Evolutionary conservation across 2,797 vertebrate species (phyloP).

Genomic region (Podarcis lilfordi): DNA sequence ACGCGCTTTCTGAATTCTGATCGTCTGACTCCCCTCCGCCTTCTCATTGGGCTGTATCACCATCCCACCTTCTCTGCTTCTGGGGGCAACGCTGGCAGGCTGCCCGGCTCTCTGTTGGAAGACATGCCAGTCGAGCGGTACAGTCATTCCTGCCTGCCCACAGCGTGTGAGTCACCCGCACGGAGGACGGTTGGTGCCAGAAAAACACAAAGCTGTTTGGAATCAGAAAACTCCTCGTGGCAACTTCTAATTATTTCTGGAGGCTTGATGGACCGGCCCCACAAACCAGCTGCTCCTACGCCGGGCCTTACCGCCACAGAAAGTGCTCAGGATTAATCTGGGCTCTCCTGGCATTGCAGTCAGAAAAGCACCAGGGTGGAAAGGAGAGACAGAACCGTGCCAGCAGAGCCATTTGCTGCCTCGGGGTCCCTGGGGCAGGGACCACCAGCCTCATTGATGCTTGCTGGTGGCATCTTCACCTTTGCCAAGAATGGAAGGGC

Average conservation of each 20-base stretch:
- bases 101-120: slow-evolving; percentile 4
- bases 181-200: not conserved
- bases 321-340: too few species aligned
- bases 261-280: not conserved
- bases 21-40: not conserved
- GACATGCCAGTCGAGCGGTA: not conserved
- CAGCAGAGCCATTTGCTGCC: too few species aligned
- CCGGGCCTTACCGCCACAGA: not conserved
- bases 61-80: not conserved
- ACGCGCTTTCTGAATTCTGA: not conserved
- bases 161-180: slow-evolving; percentile 3
- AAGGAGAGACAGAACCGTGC: too few species aligned
- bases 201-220: not conserved
- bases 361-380: not conserved
- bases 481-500: not conserved
- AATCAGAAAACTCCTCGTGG: not conserved
- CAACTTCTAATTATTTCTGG: not conserved
- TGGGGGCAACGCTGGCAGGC: not conserved
- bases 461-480: not conserved
- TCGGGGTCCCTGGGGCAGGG: not conserved
- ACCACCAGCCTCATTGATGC: too few species aligned
- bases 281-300: not conserved
- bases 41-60: not conserved
- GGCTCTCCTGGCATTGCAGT: not conserved
- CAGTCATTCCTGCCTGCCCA: slow-evolving; percentile 16